A percentile compares a stretch with the other conserved stretches of the same genome.
Conservation (phyloP, 2,888 invertebrate genomes). For the Drosophila demipolita region DNA sequence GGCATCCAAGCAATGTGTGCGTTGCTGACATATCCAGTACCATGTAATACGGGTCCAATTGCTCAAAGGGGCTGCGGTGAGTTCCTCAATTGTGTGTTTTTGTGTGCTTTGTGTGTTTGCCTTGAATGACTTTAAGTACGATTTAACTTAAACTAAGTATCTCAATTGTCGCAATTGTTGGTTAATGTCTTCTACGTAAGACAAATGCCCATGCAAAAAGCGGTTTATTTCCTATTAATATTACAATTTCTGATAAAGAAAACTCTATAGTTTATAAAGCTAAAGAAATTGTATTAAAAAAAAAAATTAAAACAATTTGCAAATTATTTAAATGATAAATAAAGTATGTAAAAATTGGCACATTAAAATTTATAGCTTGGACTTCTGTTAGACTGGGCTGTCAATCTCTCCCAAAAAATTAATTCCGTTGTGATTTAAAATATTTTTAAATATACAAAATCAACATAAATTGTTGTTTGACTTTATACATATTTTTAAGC, state of each 20-base stretch:
- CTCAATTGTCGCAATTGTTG: background rate
- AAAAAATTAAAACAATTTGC: background rate
- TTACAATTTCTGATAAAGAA: background rate
- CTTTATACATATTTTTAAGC: background rate
- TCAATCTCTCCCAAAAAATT: too few species aligned
- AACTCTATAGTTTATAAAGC: background rate
- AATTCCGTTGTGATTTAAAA: background rate
- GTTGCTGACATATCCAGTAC: constrained; percentile 11
- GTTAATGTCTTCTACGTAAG: background rate
- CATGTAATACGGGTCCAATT: constrained; percentile 34
- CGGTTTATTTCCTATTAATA: background rate
- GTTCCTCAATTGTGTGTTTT: constrained; percentile 3
- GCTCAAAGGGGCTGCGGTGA: constrained; percentile 29
- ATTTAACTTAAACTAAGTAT: background rate
- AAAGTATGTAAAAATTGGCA: background rate
- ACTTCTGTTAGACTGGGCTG: background rate
- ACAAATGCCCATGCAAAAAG: background rate
- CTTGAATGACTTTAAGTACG: constrained; percentile 28
- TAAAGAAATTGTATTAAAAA: background rate
- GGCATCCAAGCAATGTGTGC: constrained; percentile 7
- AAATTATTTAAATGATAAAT: background rate
- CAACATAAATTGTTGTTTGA: background rate
- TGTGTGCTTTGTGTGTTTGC: constrained; percentile 1
- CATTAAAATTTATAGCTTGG: background rate
- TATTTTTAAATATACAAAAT: background rate